A percentile compares a stretch with the other conserved stretches of the same genome.
Conservation (phyloP, 2,888 invertebrate genomes). For the Drosophila nr. medialis region DNA sequence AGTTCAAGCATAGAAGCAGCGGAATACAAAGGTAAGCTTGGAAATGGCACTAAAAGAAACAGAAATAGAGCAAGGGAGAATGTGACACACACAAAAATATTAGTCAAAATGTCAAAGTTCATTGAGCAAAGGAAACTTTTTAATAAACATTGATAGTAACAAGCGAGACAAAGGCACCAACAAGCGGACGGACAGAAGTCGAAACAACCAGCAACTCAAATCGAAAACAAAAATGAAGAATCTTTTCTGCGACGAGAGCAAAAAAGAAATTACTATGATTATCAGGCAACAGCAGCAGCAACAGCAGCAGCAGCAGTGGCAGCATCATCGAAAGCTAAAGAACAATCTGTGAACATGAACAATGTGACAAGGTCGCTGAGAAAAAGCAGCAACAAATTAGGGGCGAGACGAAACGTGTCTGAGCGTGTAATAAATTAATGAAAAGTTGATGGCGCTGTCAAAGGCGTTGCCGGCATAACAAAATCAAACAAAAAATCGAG, state of each 20-base stretch:
- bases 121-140: slow-evolving; percentile 59
- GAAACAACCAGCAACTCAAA: slow-evolving; percentile 9
- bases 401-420: slow-evolving; percentile 28
- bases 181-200: not conserved
- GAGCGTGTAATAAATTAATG: slow-evolving; percentile 74
- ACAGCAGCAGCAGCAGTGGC: slow-evolving; percentile 14
- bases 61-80: not conserved
- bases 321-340: slow-evolving; percentile 8
- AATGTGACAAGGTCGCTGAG: slow-evolving; percentile 27
- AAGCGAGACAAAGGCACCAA: slow-evolving; percentile 38
- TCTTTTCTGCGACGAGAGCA: slow-evolving; percentile 36
- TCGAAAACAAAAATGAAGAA: slow-evolving; percentile 47
- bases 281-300: slow-evolving; percentile 36
- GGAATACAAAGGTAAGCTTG: slow-evolving; percentile 17
- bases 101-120: slow-evolving; percentile 66
- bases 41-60: not conserved
- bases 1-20: slow-evolving; percentile 19
- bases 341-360: slow-evolving; percentile 21
- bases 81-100: slow-evolving; percentile 24
- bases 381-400: not conserved
- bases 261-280: slow-evolving; percentile 52
- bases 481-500: slow-evolving; percentile 26
- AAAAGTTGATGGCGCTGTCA: slow-evolving; percentile 70
- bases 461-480: slow-evolving; percentile 55
- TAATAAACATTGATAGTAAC: slow-evolving; percentile 69